Base-by-base conservation (phyloP, 2,113 vertebrate genomes). In the Todiramphus chloris region DNA sequence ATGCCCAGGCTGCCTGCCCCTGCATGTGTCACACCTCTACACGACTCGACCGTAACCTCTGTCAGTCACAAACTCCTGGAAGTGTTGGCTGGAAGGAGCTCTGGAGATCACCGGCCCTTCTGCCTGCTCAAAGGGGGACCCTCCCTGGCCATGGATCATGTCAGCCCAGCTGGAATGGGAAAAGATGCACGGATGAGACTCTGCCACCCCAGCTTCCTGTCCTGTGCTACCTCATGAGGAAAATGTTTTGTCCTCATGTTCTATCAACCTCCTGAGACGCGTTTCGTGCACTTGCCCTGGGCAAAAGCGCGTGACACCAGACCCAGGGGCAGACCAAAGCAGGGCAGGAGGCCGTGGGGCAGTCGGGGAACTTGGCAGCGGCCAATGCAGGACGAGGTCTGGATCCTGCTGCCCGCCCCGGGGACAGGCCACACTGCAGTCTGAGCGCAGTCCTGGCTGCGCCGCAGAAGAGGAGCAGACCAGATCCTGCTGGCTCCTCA, bases 401-500 rank as follows among this genome's bases (percentile, higher is more conserved):
- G 66, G 78, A 73, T 51, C 3, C 76, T 58, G 43, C 63, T 60
- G 43, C 14, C 48, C 31, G 51, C 74, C 73, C 64, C 13, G 4
- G 53, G 85, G 51, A 82, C 60, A 69, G 58, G 39, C 37, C 18
- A 1, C 0, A 0, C 70, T 41, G 66, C 84, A 94, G 67, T 23
- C 43, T 2, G 5, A 46, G 76, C 4, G 15, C 79, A 63, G 73
- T 13, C 44, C 60, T 25, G 20, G n/a, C 53, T 44, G 78, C 62
- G 53, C 88, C 91, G 69, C 75, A 70, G 58, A n/a, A 64, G 33
- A 90, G 14, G 16, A 82, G 48, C 81, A 53, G 28, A 82, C 4
- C 82, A 74, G 51, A 77, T n/a, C 68, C 75, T 80, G 76, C 46
- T 88, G 90, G 46, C 17, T 83, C 85, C 58, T 87, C 87, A 87